These are phyloP conservation scores for Elephas maximus DNA, from an alignment of 2,113 vertebrate genomes.

Conservation along the genomic window DNA sequence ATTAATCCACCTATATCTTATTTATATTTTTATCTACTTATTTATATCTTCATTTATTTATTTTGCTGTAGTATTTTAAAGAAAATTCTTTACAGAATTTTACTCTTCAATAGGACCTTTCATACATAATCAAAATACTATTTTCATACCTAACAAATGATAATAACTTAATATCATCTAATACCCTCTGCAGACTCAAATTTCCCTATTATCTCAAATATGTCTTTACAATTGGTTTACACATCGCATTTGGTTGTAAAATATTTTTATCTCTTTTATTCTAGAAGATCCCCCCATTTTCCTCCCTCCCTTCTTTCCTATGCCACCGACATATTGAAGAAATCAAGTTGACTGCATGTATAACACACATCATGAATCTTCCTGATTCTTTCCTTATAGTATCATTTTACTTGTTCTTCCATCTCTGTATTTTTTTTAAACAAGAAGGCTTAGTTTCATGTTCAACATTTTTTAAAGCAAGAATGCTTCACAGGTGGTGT, in stretches of 20 bases:
- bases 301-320: neutral
- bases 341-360: neutral
- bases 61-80: constrained; percentile 17
- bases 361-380: neutral
- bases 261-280: constrained; percentile 13
- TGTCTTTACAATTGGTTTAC: neutral
- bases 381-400: neutral
- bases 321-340: neutral
- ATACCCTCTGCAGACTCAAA: neutral
- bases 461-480: constrained; percentile 26
- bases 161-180: constrained; percentile 16
- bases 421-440: constrained; percentile 4
- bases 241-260: neutral
- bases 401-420: neutral
- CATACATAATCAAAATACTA: neutral
- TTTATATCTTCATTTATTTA: neutral
- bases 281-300: neutral
- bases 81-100: constrained; percentile 22
- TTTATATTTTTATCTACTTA: neutral
- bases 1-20: neutral
- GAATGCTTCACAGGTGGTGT: neutral
- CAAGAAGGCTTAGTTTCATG: neutral
- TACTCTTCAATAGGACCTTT: neutral
- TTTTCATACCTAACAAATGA: constrained; percentile 2
- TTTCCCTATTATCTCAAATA: neutral